These are phyloP conservation scores for Vulpes ferrilata DNA, from an alignment of 2,113 vertebrate species.

Conservation along the genomic window DNA sequence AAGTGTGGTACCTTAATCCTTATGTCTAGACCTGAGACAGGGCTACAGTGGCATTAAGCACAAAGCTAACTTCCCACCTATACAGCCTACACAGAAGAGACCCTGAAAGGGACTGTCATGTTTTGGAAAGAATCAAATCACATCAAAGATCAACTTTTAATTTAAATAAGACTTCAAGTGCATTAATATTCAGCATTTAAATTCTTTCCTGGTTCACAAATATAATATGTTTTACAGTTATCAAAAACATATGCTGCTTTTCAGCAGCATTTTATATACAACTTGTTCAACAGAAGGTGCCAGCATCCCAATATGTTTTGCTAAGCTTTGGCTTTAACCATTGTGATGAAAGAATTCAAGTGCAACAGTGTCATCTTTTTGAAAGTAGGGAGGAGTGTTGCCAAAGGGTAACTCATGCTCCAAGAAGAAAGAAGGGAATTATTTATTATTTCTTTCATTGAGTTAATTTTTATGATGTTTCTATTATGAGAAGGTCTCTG, in stretches of 20 bases:
- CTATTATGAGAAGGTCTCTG: neutral
- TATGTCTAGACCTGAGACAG: neutral
- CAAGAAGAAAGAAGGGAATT: conserved; percentile 71
- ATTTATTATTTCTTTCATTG: neutral
- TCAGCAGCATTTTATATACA: conserved; percentile 84
- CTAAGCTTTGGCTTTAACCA: conserved; percentile 86
- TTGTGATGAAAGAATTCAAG: conserved; percentile 86
- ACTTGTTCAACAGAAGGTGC: conserved; percentile 87
- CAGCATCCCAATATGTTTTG: conserved; percentile 86
- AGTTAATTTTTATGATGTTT: neutral
- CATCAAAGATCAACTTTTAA: conserved; percentile 43
- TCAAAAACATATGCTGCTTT: conserved; percentile 86
- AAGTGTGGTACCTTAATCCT: neutral
- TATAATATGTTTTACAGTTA: conserved; percentile 81
- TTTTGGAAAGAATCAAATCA: conserved; percentile 14
- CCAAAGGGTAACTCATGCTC: conserved; percentile 68
- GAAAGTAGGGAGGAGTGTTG: conserved; percentile 78
- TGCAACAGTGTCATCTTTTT: conserved; percentile 78
- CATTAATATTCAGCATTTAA: conserved; percentile 75
- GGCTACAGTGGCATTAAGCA: neutral
- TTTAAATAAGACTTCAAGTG: conserved; percentile 55
- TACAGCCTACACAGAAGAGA: neutral
- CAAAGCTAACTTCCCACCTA: neutral
- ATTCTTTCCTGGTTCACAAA: conserved; percentile 76
- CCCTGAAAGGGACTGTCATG: neutral